These are phyloP conservation scores for Corydoras maculifer DNA, from an alignment of 2,113 vertebrate species.

Conservation along the genomic window DNA sequence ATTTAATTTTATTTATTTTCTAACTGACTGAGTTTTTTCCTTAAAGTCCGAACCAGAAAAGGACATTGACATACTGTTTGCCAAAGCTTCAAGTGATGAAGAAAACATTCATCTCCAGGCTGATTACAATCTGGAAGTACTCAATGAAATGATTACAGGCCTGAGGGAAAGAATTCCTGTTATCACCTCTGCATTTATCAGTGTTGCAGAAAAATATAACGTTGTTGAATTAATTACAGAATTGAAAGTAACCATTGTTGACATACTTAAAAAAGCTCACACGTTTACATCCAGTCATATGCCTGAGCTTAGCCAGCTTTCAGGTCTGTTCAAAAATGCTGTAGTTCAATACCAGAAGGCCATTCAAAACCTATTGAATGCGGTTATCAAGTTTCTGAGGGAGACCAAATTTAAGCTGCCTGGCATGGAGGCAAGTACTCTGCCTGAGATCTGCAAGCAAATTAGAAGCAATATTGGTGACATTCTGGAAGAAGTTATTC, in stretches of 20 bases:
- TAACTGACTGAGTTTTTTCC: conserved; percentile 19
- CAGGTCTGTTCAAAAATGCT: conserved; percentile 58
- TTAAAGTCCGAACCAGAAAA: conserved; percentile 70
- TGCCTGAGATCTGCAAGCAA: conserved; percentile 64
- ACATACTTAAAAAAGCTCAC: conserved; percentile 53
- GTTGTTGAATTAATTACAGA: conserved; percentile 46
- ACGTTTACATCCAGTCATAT: conserved; percentile 48
- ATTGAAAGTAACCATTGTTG: conserved; percentile 55
- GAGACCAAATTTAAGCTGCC: conserved; percentile 70
- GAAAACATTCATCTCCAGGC: conserved; percentile 62
- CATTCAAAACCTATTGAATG: conserved; percentile 63
- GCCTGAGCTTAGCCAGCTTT: conserved; percentile 56
- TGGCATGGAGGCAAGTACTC: conserved; percentile 62
- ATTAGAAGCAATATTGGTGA: conserved; percentile 48
- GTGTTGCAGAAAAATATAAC: conserved; percentile 63
- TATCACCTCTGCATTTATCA: conserved; percentile 55
- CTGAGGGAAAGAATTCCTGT: conserved; percentile 66
- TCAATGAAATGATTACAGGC: conserved; percentile 59
- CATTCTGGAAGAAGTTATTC: conserved; percentile 50
- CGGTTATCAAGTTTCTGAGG: conserved; percentile 65
- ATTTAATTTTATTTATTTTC: background rate
- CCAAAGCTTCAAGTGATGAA: conserved; percentile 53
- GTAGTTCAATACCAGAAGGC: conserved; percentile 59
- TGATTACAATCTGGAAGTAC: conserved; percentile 69
- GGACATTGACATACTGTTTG: conserved; percentile 69